Percentiles rank a stretch among this genome's conserved stretches.
phyloP scores from a whole-genome alignment of 1,140 invertebrate genomes.

The Hypsibius dujardini region DNA sequence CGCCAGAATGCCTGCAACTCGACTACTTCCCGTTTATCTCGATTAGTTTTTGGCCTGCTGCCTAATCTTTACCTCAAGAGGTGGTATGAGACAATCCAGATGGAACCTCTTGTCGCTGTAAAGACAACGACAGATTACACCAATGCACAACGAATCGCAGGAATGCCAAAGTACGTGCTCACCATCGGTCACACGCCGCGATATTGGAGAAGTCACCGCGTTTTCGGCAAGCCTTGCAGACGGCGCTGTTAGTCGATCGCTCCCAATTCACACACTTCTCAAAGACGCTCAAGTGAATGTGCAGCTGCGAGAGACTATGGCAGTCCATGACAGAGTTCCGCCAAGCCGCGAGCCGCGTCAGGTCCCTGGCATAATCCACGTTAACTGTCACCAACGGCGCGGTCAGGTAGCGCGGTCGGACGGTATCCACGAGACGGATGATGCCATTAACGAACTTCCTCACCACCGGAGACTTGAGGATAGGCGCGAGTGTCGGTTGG shows the following conservation, averaged over 20 bases:
- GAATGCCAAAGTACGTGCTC: not conserved
- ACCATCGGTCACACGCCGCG: not conserved
- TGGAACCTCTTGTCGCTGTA: not conserved
- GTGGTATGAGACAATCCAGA: not conserved
- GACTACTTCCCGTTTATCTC: too few species aligned
- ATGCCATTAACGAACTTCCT: not conserved
- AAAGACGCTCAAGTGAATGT: not conserved
- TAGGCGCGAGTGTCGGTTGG: too few species aligned
- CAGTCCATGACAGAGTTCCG: not conserved
- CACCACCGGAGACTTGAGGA: too few species aligned
- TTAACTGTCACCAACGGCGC: not conserved
- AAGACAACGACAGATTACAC: not conserved
- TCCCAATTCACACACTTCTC: not conserved
- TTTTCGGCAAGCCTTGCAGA: conserved; percentile 12
- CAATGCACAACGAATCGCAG: not conserved
- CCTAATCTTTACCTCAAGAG: not conserved
- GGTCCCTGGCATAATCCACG: not conserved
- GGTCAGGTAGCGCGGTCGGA: not conserved
- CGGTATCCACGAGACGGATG: not conserved
- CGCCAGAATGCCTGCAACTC: too few species aligned
- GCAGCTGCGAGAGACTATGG: not conserved
- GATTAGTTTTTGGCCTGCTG: not conserved
- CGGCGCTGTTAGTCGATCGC: not conserved
- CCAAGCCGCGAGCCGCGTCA: not conserved
- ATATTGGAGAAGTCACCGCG: conserved; percentile 1